Evolutionary conservation across 1,140 invertebrate species (phyloP), one percentile per base, ranked within the genome.

Genomic region (Vollenhovia emeryi): DNA sequence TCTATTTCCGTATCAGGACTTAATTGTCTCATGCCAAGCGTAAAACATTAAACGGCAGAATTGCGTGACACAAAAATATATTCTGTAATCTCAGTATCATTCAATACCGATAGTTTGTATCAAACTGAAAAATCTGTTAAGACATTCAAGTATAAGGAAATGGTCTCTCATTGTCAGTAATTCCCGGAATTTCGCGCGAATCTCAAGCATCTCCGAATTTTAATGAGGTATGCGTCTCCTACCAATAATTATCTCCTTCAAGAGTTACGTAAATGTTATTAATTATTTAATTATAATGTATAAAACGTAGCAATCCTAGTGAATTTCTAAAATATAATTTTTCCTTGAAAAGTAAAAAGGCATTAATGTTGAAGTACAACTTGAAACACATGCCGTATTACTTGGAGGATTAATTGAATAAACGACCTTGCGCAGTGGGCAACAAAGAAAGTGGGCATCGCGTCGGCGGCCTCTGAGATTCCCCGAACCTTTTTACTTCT

Each of bases 341-440:
- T 79, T 33, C 18, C 1, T 48, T 33, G 15, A 40, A 40, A 55
- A 30, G 48, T 69, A 69, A 57, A 24, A 80, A 21, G 13, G 2
- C 24, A 15, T 27, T 79, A 69, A 69, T 80, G 18, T 43, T 57
- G 3, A 15, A 55, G 4, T 24, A 55, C 11, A 66, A 45, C 30
- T 40, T 7, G 4, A 43, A 43, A 13, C 13, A 11, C 40, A 43
- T 40, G 52, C 0, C 2, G n/a, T 69, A 15, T 4, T 69, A 36
- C 33, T 68, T 50, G 24, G 9, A 79, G 21, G 24, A 79, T 79
- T 79, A 21, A 79, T 79, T 40, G 76, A 79, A 79, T 79, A 69
- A 79, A 69, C 21, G 62, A 68, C 33, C 62, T 79, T 79, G 76
- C 48, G 30, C 33, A 69, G 48, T 79, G 11, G 45, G 9, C 52